Evolutionary conservation across 2,888 invertebrate species (phyloP), one percentile per base, ranked within the genome.

Genomic region (Phortica magna): DNA sequence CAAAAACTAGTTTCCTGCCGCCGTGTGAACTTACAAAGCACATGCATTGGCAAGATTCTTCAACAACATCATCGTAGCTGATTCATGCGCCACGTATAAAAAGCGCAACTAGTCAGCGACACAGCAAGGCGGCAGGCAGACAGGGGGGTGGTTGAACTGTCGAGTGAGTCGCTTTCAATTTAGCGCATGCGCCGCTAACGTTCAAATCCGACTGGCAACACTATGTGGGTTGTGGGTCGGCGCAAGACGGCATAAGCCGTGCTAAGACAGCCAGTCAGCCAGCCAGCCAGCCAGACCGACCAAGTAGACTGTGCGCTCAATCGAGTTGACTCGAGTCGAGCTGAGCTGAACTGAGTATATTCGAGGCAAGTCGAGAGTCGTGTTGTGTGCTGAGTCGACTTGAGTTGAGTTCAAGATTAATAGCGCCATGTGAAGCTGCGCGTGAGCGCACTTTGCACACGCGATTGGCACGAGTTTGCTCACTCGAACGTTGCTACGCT

Each of bases 381-480:
- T 17, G 39, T 41, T 31, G 31, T 48, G 48, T 12, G 48, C 7
- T 48, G 42, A 61, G 41, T 61, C 74, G 77, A 72, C 79, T 57
- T 14, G 78, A 76, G 76, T 78, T 82, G 81, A 83, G 84, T 79
- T 83, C 83, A 85, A 85, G 85, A 85, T 85, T 88, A 85, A 85
- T 85, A 84, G 88, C 80, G 73, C 76, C 71, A 78, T 61, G 79
- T 61, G 79, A 83, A 80, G 81, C 79, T 79, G 81, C 82, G 65
- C 22, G 48, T 31, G 87, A 85, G 89, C 91, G 87, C 89, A 88
- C 90, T 88, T 89, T 89, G 88, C 89, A 89, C 91, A 91, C 91
- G 92, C 91, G 91, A 91, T 91, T 89, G 91, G 91, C 91, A 91
- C 91, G 91, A 91, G 91, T 88, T 90, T 85, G 79, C 74, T 68